These are phyloP conservation scores for Temnothorax rugatulus DNA, from an alignment of 2,888 invertebrate species.

Conservation along the genomic window DNA sequence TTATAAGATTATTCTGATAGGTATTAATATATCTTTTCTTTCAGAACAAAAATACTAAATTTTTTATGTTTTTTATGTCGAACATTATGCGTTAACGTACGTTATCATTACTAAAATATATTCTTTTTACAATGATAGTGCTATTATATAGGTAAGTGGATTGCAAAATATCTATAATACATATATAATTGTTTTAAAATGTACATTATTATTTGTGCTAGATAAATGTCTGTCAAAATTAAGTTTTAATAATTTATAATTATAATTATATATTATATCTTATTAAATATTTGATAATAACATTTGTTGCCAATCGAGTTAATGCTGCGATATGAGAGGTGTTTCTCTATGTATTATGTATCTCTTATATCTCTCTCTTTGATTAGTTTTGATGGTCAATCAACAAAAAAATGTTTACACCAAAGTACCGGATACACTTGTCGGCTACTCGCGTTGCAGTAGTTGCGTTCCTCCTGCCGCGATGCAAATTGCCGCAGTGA, in stretches of 20 bases:
- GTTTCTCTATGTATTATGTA: background rate
- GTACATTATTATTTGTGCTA: too few relatives aligned
- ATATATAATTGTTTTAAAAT: too few relatives aligned
- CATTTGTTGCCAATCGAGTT: background rate
- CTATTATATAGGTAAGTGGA: too few relatives aligned
- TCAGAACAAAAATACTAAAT: background rate
- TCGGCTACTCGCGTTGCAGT: conserved; percentile 17
- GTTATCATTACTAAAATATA: background rate
- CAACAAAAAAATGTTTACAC: background rate
- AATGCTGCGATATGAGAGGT: background rate
- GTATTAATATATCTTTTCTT: background rate
- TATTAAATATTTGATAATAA: background rate
- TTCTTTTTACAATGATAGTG: background rate
- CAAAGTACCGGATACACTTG: background rate
- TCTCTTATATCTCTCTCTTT: background rate
- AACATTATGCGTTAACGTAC: background rate
- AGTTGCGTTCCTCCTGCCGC: conserved; percentile 4
- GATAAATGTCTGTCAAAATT: too few relatives aligned
- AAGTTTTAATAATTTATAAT: too few relatives aligned
- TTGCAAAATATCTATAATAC: too few relatives aligned
- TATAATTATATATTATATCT: too few relatives aligned
- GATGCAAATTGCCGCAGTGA: conserved; percentile 31
- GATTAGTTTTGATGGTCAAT: background rate
- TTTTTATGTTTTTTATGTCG: background rate
- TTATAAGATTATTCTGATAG: background rate